Percentiles rank a stretch among this genome's conserved stretches.
These are phyloP conservation scores for Bedellia somnulentella DNA, from an alignment of 2,888 invertebrate genomes.

Conservation along the genomic window DNA sequence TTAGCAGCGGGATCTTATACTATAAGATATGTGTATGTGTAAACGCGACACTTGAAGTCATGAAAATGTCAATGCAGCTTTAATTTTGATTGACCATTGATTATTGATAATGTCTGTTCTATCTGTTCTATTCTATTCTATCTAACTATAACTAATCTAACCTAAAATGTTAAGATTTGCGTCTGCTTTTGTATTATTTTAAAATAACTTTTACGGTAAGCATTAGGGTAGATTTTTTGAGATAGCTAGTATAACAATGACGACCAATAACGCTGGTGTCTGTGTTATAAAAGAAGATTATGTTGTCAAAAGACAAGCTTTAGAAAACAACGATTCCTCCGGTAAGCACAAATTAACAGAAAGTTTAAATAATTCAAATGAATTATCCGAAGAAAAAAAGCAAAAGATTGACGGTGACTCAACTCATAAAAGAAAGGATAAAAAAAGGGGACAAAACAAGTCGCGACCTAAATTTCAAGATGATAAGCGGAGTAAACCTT, in stretches of 20 bases:
- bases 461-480: conserved; percentile 69
- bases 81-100: too few species aligned
- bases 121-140: too few species aligned
- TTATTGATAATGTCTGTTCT: too few species aligned
- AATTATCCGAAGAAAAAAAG: conserved; percentile 10
- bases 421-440: conserved; percentile 11
- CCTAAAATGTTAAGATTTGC: too few species aligned
- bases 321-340: conserved; percentile 10
- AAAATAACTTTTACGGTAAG: background rate
- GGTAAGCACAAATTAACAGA: conserved; percentile 31
- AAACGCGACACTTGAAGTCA: too few species aligned
- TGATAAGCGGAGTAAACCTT: conserved; percentile 65
- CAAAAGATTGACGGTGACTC: conserved; percentile 14
- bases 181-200: too few species aligned
- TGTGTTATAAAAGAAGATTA: conserved; percentile 44
- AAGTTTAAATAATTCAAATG: conserved; percentile 12
- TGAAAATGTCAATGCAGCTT: too few species aligned
- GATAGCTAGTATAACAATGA: conserved; percentile 9
- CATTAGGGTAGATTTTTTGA: background rate
- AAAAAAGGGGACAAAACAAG: conserved; percentile 75
- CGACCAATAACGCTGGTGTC: conserved; percentile 27
- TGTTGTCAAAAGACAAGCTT: conserved; percentile 17
- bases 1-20: too few species aligned
- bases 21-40: too few species aligned
- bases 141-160: too few species aligned